Conservation (phyloP, 2,888 invertebrate genomes). For the Pandemis corylana region DNA sequence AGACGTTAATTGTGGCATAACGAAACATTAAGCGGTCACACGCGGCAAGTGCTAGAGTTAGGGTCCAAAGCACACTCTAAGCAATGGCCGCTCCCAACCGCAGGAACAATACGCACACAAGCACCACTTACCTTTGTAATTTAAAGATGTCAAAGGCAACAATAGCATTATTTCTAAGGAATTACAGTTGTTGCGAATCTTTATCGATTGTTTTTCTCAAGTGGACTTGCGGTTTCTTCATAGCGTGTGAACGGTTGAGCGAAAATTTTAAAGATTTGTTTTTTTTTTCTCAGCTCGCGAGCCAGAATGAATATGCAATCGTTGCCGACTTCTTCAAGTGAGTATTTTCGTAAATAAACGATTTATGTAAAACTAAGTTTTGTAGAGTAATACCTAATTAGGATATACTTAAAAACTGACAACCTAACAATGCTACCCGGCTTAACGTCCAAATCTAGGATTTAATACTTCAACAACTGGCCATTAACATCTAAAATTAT, state of each 20-base stretch:
- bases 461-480: too few relatives aligned
- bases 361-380: too few relatives aligned
- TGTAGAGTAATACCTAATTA: too few relatives aligned
- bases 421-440: too few relatives aligned
- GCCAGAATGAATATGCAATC: slow-evolving; percentile 63
- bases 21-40: slow-evolving; percentile 37
- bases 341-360: slow-evolving; percentile 48
- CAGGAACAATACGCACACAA: slow-evolving; percentile 76
- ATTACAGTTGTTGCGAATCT: slow-evolving; percentile 77
- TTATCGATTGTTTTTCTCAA: slow-evolving; percentile 65
- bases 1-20: slow-evolving; percentile 30
- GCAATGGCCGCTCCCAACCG: slow-evolving; percentile 48
- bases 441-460: too few relatives aligned
- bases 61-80: slow-evolving; percentile 59
- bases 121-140: slow-evolving; percentile 70
- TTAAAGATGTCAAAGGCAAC: slow-evolving; percentile 76
- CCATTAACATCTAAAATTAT: too few relatives aligned
- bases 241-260: slow-evolving; percentile 54
- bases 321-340: slow-evolving; percentile 67
- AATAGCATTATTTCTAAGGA: slow-evolving; percentile 69
- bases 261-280: slow-evolving; percentile 47
- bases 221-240: slow-evolving; percentile 54
- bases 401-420: too few relatives aligned
- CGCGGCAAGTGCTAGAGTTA: slow-evolving; percentile 17
- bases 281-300: slow-evolving; percentile 22